These are phyloP conservation scores for Stramonita haemastoma DNA, from an alignment of 2,888 invertebrate species.

Conservation along the genomic window DNA sequence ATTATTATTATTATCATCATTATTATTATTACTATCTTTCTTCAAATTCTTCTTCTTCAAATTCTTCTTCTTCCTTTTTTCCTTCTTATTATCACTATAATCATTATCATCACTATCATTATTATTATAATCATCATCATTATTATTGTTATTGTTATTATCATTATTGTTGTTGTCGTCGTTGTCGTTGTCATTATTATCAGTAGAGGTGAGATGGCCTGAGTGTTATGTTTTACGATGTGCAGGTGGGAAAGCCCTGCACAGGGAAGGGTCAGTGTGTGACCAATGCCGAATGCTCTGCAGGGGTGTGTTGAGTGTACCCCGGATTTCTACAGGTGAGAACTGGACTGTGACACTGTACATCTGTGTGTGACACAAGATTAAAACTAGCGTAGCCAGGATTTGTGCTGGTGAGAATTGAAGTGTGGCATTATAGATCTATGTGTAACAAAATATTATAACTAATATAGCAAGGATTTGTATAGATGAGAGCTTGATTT, in stretches of 20 bases:
- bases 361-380: not conserved
- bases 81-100: too few relatives aligned
- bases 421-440: not conserved
- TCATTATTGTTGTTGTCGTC: too few relatives aligned
- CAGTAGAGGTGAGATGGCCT: too few relatives aligned
- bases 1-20: too few relatives aligned
- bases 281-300: constrained; percentile 42
- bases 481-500: constrained; percentile 13
- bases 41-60: too few relatives aligned
- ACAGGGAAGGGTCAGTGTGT: constrained; percentile 42
- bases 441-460: not conserved
- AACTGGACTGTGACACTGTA: not conserved
- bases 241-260: constrained; percentile 40
- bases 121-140: too few relatives aligned
- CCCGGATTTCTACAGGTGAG: constrained; percentile 36
- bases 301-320: constrained; percentile 38
- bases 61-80: too few relatives aligned
- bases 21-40: too few relatives aligned
- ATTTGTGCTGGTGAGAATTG: constrained; percentile 34
- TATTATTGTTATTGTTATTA: too few relatives aligned
- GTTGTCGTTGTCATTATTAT: too few relatives aligned
- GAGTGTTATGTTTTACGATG: not conserved
- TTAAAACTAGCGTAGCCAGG: constrained; percentile 17
- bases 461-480: constrained; percentile 34
- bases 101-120: too few relatives aligned